phyloP scores from a whole-genome alignment of 2,888 invertebrate species.

The Smittia sp. region DNA sequence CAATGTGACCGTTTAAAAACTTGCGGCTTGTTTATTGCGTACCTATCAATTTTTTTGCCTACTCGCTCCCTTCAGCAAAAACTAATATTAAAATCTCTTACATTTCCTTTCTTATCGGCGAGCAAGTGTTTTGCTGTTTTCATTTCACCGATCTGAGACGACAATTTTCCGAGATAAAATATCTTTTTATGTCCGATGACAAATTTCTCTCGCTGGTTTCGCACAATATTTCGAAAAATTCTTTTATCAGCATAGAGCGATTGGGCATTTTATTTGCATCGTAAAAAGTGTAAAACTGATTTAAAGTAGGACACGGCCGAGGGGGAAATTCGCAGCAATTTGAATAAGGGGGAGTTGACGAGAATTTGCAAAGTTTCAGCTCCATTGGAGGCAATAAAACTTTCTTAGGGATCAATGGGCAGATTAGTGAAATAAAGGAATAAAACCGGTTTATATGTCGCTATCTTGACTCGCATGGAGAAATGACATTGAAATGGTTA shows the following conservation, averaged over 20 bases:
- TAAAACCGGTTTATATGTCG: slow-evolving; percentile 6
- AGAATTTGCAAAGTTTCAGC: slow-evolving; percentile 9
- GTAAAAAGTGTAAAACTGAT: slow-evolving; percentile 40
- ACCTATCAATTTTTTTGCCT: slow-evolving; percentile 32
- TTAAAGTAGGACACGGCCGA: slow-evolving; percentile 21
- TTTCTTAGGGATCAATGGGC: slow-evolving; percentile 10
- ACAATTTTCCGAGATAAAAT: slow-evolving; percentile 2
- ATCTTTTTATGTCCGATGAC: not conserved
- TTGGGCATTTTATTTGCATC: slow-evolving; percentile 31
- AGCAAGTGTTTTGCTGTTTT: slow-evolving; percentile 16
- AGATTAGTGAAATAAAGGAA: slow-evolving; percentile 25
- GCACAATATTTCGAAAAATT: not conserved
- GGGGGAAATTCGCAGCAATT: not conserved
- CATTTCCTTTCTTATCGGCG: slow-evolving; percentile 1
- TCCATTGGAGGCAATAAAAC: not conserved
- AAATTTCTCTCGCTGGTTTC: not conserved
- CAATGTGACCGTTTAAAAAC: slow-evolving; percentile 31
- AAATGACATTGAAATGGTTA: slow-evolving; percentile 18
- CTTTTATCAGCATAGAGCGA: slow-evolving; percentile 1
- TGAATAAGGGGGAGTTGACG: not conserved
- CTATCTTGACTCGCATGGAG: not conserved
- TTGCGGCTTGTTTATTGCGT: slow-evolving; percentile 36
- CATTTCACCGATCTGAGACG: not conserved
- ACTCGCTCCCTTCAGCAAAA: slow-evolving; percentile 13
- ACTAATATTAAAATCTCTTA: slow-evolving; percentile 12